phyloP scores from a whole-genome alignment of 2,888 invertebrate genomes.

The Pristionchus entomophagus region DNA sequence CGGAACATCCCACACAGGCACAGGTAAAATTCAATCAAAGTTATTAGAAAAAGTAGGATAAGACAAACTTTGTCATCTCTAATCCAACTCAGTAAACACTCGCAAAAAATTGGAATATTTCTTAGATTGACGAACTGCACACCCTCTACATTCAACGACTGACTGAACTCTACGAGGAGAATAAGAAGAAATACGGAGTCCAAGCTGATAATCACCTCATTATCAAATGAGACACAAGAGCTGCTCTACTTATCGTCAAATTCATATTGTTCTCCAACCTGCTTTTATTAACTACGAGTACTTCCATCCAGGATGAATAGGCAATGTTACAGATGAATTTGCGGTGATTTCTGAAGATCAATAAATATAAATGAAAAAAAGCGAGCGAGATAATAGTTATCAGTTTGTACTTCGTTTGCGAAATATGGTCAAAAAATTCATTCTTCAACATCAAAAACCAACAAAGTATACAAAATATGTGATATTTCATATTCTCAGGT shows the following conservation, averaged over 20 bases:
- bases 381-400: too few species aligned
- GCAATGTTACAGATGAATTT: too few species aligned
- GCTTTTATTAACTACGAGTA: too few species aligned
- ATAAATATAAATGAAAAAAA: too few species aligned
- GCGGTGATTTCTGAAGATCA: too few species aligned
- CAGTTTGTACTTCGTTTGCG: too few species aligned
- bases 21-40: constrained; percentile 47
- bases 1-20: constrained; percentile 56
- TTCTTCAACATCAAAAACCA: too few species aligned
- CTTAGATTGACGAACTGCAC: constrained; percentile 87
- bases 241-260: too few species aligned
- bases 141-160: constrained; percentile 84
- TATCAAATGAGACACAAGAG: constrained; percentile 49
- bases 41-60: neutral
- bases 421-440: too few species aligned
- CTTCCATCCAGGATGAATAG: too few species aligned
- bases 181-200: constrained; percentile 85
- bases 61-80: neutral
- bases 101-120: neutral
- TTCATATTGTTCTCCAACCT: neutral
- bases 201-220: constrained; percentile 50
- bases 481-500: too few species aligned
- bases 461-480: too few species aligned
- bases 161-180: constrained; percentile 85
- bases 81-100: neutral